phyloP scores from a whole-genome alignment of 2,113 vertebrate species.

The Aplodontia rufa region DNA sequence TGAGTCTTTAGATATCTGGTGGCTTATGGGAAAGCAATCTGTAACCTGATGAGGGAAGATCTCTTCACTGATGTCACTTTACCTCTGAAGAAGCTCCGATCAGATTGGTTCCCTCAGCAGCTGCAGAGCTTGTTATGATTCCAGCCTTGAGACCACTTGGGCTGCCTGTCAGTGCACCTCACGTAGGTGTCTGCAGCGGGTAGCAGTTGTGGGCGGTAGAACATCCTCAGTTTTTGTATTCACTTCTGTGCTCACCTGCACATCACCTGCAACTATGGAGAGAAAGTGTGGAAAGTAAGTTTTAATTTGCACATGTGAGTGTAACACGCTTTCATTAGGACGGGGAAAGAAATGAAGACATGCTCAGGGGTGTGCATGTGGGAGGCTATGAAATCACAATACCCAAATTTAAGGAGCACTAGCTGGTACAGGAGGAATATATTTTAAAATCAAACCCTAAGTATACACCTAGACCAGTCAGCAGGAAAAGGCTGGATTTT shows the following conservation, averaged over 20 bases:
- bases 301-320: slow-evolving; percentile 41
- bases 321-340: slow-evolving; percentile 35
- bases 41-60: slow-evolving; percentile 21
- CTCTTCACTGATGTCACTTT: slow-evolving; percentile 5
- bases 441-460: background rate
- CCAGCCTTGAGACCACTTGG: background rate
- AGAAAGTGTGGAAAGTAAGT: background rate
- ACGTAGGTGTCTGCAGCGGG: background rate
- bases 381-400: background rate
- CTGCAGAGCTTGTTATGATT: background rate
- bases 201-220: background rate
- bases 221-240: background rate
- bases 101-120: background rate
- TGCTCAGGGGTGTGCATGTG: background rate
- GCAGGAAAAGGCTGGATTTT: background rate
- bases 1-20: slow-evolving; percentile 47
- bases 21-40: slow-evolving; percentile 59
- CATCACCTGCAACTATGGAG: background rate
- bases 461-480: background rate
- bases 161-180: background rate
- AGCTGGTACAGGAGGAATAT: background rate
- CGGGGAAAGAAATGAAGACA: slow-evolving; percentile 7
- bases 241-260: background rate
- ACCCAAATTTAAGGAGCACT: background rate
- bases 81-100: slow-evolving; percentile 53